Conservation (phyloP, 2,113 vertebrate species). For the Protobothrops flavoviridis region DNA sequence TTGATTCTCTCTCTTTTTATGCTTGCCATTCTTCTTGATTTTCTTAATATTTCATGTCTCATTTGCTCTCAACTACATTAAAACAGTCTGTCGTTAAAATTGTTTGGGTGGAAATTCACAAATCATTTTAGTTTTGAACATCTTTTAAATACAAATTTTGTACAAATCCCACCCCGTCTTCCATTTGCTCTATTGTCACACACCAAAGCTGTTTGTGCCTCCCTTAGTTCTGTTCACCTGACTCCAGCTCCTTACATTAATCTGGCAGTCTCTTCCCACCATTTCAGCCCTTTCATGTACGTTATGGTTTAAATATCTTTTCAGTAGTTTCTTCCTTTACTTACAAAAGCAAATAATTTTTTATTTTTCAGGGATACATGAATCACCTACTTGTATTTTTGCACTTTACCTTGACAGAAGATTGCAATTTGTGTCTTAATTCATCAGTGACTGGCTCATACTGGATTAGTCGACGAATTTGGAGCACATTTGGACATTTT, state of each 20-base stretch:
- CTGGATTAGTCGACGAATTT: constrained; percentile 80
- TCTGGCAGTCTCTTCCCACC: not conserved
- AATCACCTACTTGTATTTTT: not conserved
- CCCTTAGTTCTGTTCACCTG: not conserved
- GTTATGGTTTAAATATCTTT: not conserved
- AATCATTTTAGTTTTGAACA: not conserved
- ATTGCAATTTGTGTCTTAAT: constrained; percentile 71
- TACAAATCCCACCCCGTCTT: not conserved
- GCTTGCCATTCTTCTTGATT: not conserved
- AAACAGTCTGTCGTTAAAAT: not conserved
- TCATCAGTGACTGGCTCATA: constrained; percentile 68
- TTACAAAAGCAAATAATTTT: not conserved
- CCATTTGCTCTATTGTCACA: not conserved
- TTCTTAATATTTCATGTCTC: not conserved
- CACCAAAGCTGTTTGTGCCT: not conserved
- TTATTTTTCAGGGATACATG: not conserved
- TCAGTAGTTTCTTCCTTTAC: not conserved
- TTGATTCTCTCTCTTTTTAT: not conserved
- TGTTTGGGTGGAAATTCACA: not conserved
- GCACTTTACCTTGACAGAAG: constrained; percentile 78
- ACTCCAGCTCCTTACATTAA: not conserved
- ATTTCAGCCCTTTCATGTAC: not conserved
- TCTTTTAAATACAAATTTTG: not conserved
- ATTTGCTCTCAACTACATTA: not conserved
- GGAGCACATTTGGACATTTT: constrained; percentile 79